Base-by-base conservation (phyloP, 1,140 invertebrate species). In the Holotrichia oblita region DNA sequence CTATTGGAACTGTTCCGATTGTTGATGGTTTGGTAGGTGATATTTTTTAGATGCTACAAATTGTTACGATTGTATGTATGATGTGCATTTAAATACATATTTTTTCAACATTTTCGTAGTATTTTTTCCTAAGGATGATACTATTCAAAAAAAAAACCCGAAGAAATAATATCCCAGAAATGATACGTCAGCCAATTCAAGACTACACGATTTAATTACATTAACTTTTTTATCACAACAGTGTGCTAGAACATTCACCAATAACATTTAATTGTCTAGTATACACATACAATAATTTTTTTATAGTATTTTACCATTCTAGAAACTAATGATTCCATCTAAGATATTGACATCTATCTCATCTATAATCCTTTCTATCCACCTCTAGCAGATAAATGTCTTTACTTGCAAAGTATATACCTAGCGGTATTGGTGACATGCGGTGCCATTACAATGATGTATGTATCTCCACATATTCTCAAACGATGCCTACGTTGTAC, bases 401-500 rank as follows among this genome's bases (percentile, higher is more conserved):
- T 55, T 55, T 55, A 55, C 48, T 17, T 17, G 17, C 48, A 34
- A 34, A 34, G 27, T 34, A 34, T 34, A 34, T 55, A 17, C 14
- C n/a, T 55, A 55, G 17, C n/a, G 17, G 48, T 55, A 55, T 55
- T 17, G 48, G 48, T 17, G 48, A 69, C 61, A 69, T 69, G 61
- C 27, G 20, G 27, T 69, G 61, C 61, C 61, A 69, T 69, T 69
- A 69, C 61, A 69, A 22, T 34, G 61, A 69, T 69, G 27, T 69
- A 69, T 69, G 24, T 10, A 69, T 69, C 24, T 69, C 61, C 61
- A 69, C 61, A 34, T 27, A 22, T 17, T 20, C 27, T 34, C 27
- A 34, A n/a, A 34, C 4, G 27, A 34, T 34, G 27, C 27, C 27
- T 34, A 34, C 14, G 61, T 34, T 69, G 61, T 55, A 55, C 22